These are phyloP conservation scores for Chelonus insularis DNA, from an alignment of 1,140 invertebrate species.

Conservation along the genomic window DNA sequence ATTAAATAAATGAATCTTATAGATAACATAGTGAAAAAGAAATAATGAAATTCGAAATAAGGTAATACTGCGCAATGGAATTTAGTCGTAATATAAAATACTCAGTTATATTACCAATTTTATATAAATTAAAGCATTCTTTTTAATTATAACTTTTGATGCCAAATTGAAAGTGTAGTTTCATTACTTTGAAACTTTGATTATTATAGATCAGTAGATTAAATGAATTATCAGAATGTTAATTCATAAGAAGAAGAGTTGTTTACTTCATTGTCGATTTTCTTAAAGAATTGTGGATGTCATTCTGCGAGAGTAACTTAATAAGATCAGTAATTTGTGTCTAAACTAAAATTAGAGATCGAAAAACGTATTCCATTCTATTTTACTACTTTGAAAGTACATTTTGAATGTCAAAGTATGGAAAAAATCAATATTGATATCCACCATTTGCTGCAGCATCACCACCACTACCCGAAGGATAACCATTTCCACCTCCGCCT, in stretches of 20 bases:
- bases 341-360: constrained; percentile 9
- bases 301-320: not conserved
- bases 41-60: no score
- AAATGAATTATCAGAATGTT: not conserved
- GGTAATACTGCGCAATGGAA: no score
- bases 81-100: no score
- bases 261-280: not conserved
- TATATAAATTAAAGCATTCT: no score
- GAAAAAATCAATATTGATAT: constrained; percentile 52
- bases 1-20: no score
- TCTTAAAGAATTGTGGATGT: not conserved
- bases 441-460: constrained; percentile 54
- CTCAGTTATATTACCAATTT: no score
- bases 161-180: no score
- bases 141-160: no score
- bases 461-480: constrained; percentile 52
- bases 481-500: constrained; percentile 41
- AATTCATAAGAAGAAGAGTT: not conserved
- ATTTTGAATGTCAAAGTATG: constrained; percentile 16
- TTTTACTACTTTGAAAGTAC: not conserved
- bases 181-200: no score
- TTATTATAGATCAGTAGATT: not conserved
- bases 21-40: no score
- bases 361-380: not conserved
- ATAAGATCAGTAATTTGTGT: not conserved